Percentiles rank a stretch among this genome's conserved stretches.
These are phyloP conservation scores for Oscheius myriophilus DNA, from an alignment of 2,888 invertebrate species.

Conservation along the genomic window DNA sequence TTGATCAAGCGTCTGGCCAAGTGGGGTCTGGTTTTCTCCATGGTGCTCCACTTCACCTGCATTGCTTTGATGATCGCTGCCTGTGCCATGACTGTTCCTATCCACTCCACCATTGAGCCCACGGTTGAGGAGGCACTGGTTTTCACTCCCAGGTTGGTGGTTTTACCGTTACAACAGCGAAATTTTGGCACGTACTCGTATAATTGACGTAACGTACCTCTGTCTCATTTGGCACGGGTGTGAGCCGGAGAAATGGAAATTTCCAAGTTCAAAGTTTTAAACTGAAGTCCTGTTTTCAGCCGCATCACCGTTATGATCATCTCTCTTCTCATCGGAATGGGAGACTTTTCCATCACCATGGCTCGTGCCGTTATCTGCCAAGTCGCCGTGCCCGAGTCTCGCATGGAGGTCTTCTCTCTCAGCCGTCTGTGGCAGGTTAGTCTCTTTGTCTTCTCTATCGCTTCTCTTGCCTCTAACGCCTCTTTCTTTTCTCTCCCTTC, in stretches of 20 bases:
- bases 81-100: conserved; percentile 42
- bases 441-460: neutral
- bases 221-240: too few relatives aligned
- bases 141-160: conserved; percentile 43
- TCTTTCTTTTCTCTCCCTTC: too few relatives aligned
- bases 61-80: conserved; percentile 37
- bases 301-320: conserved; percentile 36
- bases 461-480: too few relatives aligned
- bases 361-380: conserved; percentile 45
- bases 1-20: conserved; percentile 43
- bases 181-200: neutral
- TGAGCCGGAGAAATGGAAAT: too few relatives aligned
- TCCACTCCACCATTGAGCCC: conserved; percentile 43
- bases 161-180: neutral
- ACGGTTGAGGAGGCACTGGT: conserved; percentile 35
- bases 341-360: conserved; percentile 49
- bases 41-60: conserved; percentile 38
- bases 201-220: too few relatives aligned
- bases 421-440: conserved; percentile 44
- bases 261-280: too few relatives aligned
- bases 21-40: conserved; percentile 40
- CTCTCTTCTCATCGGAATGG: conserved; percentile 43
- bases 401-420: conserved; percentile 45
- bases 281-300: conserved; percentile 26
- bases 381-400: conserved; percentile 42